Percentiles rank a stretch among this genome's conserved stretches.
Evolutionary conservation across 2,888 invertebrate genomes (phyloP).

Genomic region (Ectobius pallidus): DNA sequence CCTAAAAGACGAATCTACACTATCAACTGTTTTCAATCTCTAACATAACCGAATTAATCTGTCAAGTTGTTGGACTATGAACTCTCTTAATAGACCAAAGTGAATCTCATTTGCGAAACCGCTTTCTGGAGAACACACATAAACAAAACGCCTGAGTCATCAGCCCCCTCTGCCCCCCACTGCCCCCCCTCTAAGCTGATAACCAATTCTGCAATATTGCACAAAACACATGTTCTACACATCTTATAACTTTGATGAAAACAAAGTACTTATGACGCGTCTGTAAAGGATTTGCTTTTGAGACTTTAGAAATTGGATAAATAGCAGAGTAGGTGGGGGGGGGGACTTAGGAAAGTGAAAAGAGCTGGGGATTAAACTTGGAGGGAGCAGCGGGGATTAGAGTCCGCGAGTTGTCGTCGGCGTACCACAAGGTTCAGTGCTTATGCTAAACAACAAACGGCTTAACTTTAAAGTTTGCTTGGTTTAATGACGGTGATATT

Average conservation of each 20-base stretch:
- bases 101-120: no score
- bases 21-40: no score
- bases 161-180: no score
- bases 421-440: not conserved
- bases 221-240: no score
- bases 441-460: constrained; percentile 10
- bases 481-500: constrained; percentile 1
- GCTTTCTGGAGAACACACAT: no score
- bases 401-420: constrained; percentile 19
- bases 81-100: no score
- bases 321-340: not conserved
- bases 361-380: constrained; percentile 14
- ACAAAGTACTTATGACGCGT: not conserved
- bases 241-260: not conserved
- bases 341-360: constrained; percentile 17
- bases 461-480: constrained; percentile 12
- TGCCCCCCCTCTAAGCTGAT: no score
- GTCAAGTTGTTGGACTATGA: no score
- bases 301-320: not conserved
- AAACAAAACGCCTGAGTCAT: no score
- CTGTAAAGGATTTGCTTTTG: constrained; percentile 1
- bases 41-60: no score
- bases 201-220: no score
- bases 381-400: constrained; percentile 4
- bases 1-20: no score